These are phyloP conservation scores for Sebastes jordani DNA, from an alignment of 2,797 vertebrate species.

Conservation along the genomic window DNA sequence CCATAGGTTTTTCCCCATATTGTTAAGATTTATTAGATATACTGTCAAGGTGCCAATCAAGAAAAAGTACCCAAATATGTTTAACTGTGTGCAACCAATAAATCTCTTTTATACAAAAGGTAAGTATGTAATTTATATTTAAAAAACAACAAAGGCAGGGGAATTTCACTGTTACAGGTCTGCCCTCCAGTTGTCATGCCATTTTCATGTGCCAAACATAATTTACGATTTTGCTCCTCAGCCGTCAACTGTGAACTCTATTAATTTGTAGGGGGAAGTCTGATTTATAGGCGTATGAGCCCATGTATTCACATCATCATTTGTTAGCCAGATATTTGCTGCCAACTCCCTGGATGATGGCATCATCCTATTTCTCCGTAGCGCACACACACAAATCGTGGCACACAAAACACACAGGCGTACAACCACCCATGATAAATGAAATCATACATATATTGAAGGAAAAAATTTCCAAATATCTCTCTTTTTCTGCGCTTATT, in stretches of 20 bases:
- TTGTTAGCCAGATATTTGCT: slow-evolving; percentile 78
- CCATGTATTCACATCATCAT: slow-evolving; percentile 76
- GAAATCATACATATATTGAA: neutral
- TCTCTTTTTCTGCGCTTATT: neutral
- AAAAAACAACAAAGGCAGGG: neutral
- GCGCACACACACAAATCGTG: slow-evolving; percentile 25
- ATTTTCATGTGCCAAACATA: slow-evolving; percentile 60
- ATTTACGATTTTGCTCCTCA: slow-evolving; percentile 68
- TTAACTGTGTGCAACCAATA: neutral
- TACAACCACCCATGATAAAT: neutral
- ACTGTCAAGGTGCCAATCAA: neutral
- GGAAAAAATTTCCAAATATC: neutral
- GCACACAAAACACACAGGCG: neutral
- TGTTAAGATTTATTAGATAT: neutral
- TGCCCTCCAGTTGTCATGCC: slow-evolving; percentile 39
- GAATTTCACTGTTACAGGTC: slow-evolving; percentile 30
- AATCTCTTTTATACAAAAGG: neutral
- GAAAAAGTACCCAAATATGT: neutral
- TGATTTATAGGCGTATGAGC: slow-evolving; percentile 75
- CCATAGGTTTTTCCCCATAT: neutral
- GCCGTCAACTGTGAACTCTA: slow-evolving; percentile 74
- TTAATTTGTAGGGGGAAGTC: slow-evolving; percentile 67
- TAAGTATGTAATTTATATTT: neutral
- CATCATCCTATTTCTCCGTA: slow-evolving; percentile 48
- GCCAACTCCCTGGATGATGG: slow-evolving; percentile 68